These are phyloP conservation scores for Cryptocheilus praepositus DNA, from an alignment of 2,888 invertebrate genomes.

Conservation along the genomic window DNA sequence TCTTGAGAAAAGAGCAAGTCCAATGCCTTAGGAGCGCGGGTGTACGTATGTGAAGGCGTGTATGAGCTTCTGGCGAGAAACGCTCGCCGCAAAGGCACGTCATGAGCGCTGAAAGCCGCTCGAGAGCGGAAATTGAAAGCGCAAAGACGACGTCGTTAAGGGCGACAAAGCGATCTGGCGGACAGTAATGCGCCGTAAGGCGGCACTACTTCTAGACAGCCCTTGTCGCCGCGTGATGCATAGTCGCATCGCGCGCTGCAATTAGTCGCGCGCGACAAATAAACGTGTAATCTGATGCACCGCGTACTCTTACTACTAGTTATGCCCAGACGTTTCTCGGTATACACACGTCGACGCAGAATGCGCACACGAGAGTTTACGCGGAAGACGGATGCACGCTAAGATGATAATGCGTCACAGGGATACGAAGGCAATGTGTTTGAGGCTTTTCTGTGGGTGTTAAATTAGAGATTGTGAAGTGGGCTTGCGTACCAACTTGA, in stretches of 20 bases:
- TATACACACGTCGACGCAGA: not conserved
- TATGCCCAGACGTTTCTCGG: constrained; percentile 14
- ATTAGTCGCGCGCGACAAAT: constrained; percentile 65
- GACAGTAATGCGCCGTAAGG: constrained; percentile 58
- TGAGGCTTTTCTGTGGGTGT: too few relatives aligned
- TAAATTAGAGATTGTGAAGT: too few relatives aligned
- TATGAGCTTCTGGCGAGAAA: too few relatives aligned
- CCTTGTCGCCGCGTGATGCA: constrained; percentile 58
- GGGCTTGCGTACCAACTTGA: too few relatives aligned
- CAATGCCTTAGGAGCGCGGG: too few relatives aligned
- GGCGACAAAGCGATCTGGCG: constrained; percentile 60
- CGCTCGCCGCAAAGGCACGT: too few relatives aligned
- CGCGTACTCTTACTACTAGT: constrained; percentile 27
- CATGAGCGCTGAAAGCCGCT: not conserved
- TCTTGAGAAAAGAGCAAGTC: too few relatives aligned
- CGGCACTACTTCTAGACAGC: constrained; percentile 45
- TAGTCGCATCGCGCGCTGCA: constrained; percentile 56
- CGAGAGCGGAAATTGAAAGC: constrained; percentile 19
- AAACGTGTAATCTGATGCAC: constrained; percentile 53
- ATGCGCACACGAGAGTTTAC: not conserved
- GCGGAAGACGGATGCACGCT: too few relatives aligned
- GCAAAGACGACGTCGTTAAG: constrained; percentile 48
- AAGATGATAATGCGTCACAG: too few relatives aligned
- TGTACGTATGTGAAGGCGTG: too few relatives aligned
- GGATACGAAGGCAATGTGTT: too few relatives aligned